Percentiles rank a stretch among this genome's conserved stretches.
Evolutionary conservation across 2,113 vertebrate species (phyloP).

Genomic region (Lepisosteus osseus): DNA sequence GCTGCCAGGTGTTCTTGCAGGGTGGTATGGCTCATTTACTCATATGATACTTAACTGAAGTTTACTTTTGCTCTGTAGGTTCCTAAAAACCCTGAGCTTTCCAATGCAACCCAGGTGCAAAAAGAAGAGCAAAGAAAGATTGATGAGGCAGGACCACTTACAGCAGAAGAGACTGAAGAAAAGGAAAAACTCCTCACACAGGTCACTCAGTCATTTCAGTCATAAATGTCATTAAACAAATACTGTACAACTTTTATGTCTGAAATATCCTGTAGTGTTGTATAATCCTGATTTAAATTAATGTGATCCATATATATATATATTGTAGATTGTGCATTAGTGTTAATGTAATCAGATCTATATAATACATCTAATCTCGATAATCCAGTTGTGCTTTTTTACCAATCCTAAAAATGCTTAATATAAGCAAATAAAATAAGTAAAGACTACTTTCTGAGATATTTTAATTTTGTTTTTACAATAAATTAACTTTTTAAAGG

Average conservation of each 20-base stretch:
- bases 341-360: too few species aligned
- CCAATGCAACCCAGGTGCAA: conserved; percentile 76
- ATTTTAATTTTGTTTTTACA: not conserved
- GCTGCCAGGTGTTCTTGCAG: too few species aligned
- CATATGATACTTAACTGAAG: too few species aligned
- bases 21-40: too few species aligned
- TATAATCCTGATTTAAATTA: too few species aligned
- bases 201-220: conserved; percentile 42
- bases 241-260: too few species aligned
- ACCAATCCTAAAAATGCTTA: not conserved
- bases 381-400: too few species aligned
- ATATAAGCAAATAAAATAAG: not conserved
- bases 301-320: too few species aligned
- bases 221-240: not conserved
- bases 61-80: conserved; percentile 51
- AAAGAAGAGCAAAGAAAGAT: conserved; percentile 86
- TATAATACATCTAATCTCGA: too few species aligned
- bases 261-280: too few species aligned
- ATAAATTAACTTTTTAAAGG: not conserved
- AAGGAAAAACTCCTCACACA: conserved; percentile 84
- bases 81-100: conserved; percentile 76
- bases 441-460: not conserved
- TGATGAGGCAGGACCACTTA: conserved; percentile 78
- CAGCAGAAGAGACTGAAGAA: conserved; percentile 77
- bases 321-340: too few species aligned